Base-by-base conservation (phyloP, 2,888 invertebrate genomes). In the Dichetophora obliterata region DNA sequence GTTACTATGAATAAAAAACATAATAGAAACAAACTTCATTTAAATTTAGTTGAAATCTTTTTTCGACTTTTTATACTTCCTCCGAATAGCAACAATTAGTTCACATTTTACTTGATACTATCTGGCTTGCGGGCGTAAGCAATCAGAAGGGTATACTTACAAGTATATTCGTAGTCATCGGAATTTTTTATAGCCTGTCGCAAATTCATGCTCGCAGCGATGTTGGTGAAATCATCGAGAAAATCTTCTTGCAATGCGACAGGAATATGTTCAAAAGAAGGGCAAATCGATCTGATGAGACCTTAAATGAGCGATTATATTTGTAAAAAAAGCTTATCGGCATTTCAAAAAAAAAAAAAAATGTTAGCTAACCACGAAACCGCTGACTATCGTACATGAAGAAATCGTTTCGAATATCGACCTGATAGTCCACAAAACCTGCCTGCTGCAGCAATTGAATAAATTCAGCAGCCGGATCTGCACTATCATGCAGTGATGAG, bases 91-190 rank as follows among this genome's bases (percentile, higher is more conserved):
- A 31, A 5, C 31, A 31, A 31, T 31, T 31, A 31, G 31, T 5
- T 31, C 3, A 31, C 31, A 5, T 31, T 31, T 31, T 5, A 31
- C 5, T 31, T 5, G 3, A 31, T 31, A 31, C 31, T 31, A 69
- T 52, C 65, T n/a, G 61, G 54, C 34, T 91, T 91, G 4, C 85
- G 86, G 1, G 91, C 91, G 82, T 90, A 90, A 4, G 90, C 91
- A 1, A 91, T 87, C 27, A 92, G 84, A 50, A 92, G 83, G 65
- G 90, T 90, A 78, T 92, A 92, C 0, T 90, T 86, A 0, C 90
- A 88, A 54, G 89, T 86, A 57, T 92, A 90, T 61, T 88, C 88
- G 63, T 90, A 90, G 31, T 90, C 86, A 11, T 0, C 52, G 16
- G 54, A 66, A 14, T 57, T 37, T 4, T 37, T 22, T 88, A 71